Evolutionary conservation across 2,888 invertebrate species (phyloP).

Genomic region (Ariolimax columbianus): DNA sequence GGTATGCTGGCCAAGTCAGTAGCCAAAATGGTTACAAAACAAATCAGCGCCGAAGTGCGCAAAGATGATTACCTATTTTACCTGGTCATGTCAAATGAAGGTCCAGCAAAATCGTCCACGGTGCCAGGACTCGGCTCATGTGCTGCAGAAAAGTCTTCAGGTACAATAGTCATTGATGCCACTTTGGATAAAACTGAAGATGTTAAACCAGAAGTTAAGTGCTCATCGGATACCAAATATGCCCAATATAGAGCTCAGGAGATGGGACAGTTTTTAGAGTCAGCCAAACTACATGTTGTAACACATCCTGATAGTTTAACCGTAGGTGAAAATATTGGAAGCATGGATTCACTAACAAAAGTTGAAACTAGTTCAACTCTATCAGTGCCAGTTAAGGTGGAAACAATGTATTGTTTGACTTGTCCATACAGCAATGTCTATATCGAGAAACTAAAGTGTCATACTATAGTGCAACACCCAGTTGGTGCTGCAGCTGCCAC

Average conservation of each 20-base stretch:
- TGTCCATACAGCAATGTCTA: constrained; percentile 50
- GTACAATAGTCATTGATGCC: constrained; percentile 24
- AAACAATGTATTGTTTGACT: constrained; percentile 46
- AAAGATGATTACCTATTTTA: constrained; percentile 47
- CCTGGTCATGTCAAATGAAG: constrained; percentile 21
- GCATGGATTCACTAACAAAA: not conserved
- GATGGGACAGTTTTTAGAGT: not conserved
- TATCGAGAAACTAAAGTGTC: constrained; percentile 49
- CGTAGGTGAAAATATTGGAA: not conserved
- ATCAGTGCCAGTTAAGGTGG: constrained; percentile 42
- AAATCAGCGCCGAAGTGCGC: constrained; percentile 31
- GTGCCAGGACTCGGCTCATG: not conserved
- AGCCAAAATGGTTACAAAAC: constrained; percentile 47
- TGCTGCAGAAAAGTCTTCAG: not conserved
- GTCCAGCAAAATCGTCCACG: not conserved
- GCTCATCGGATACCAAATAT: not conserved
- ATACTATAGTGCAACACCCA: constrained; percentile 49
- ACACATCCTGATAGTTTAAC: not conserved
- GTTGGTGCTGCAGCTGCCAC: constrained; percentile 44
- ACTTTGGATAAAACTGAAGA: not conserved
- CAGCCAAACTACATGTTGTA: not conserved
- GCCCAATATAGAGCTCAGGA: not conserved
- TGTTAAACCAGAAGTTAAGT: constrained; percentile 34
- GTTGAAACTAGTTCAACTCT: not conserved
- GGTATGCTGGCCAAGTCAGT: constrained; percentile 50